These are phyloP conservation scores for Tonatia bakeri DNA, from an alignment of 2,113 vertebrate genomes.

Conservation along the genomic window DNA sequence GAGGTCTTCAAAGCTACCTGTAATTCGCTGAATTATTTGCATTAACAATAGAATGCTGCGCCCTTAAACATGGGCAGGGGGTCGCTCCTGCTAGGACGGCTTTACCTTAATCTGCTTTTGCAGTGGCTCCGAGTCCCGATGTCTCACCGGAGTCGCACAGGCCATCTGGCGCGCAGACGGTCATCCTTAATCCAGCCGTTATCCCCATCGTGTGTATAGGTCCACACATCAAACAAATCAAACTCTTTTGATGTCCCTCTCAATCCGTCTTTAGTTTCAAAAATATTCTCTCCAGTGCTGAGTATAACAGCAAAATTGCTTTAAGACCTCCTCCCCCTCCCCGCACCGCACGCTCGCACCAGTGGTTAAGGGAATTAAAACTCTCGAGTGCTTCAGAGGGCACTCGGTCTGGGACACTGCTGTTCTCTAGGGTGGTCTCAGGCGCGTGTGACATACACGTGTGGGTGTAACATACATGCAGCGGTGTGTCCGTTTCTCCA, in stretches of 20 bases:
- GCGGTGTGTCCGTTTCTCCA: neutral
- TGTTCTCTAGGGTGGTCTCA: neutral
- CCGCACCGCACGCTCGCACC: neutral
- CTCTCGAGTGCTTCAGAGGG: slow-evolving; percentile 36
- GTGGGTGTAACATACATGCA: neutral
- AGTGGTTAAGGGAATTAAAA: slow-evolving; percentile 33
- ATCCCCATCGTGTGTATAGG: neutral
- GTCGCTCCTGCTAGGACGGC: neutral
- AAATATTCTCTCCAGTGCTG: slow-evolving; percentile 31
- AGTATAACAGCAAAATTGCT: neutral
- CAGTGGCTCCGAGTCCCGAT: neutral
- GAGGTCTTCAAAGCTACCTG: neutral
- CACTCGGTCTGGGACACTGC: neutral
- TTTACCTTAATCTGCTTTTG: slow-evolving; percentile 34
- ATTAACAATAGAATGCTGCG: neutral
- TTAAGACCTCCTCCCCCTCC: neutral
- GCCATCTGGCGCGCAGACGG: slow-evolving; percentile 32
- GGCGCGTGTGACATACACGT: neutral
- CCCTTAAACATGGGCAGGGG: neutral
- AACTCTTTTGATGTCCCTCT: slow-evolving; percentile 59
- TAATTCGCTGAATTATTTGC: neutral
- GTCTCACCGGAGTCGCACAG: neutral
- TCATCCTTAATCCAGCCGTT: slow-evolving; percentile 8
- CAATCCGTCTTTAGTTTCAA: slow-evolving; percentile 35
- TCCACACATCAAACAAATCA: slow-evolving; percentile 48